Base-by-base conservation (phyloP, 1,140 invertebrate species). In the Hypothenemus hampei region DNA sequence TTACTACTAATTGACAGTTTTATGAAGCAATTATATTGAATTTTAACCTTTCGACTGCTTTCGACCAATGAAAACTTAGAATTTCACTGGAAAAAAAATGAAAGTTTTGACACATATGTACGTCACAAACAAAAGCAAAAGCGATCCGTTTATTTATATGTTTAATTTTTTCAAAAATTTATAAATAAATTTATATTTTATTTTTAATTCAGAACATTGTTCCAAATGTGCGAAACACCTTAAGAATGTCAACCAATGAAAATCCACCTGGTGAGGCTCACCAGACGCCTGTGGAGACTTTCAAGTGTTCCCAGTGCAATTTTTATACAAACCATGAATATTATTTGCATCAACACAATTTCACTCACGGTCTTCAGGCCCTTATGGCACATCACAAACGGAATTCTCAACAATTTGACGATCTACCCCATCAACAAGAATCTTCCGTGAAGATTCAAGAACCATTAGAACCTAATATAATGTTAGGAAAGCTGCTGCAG, bases 271-370 rank as follows among this genome's bases (percentile, higher is more conserved):
- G 36, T 24, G 13, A 15, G 19, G 37, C 37, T 29, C 40, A 29
- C 39, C 51, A 54, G 20, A 22, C 46, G 26, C 53, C 53, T 21
- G 44, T 48, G 13, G 53, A 56, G 43, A 56, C 53, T 0, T 56
- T 41, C 24, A 56, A 56, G 19, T 56, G 53, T 16, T 41, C 53
- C 11, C 53, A 56, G 24, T 56, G 53, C 22, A 56, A 56, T 23
- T 56, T 56, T 46, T 56, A 56, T 23, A 56, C 53, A 2, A 56
- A 56, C 20, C 53, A 56, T 48, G 53, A 56, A 33, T 56, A 48
- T 15, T 56, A 56, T 43, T 43, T 56, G 36, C 29, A 56, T 21
- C 53, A 56, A 48, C 53, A 56, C 18, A 47, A 40, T 39, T 24
- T 47, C 40, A 56, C 35, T 40, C 53, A 56, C 24, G 24, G 53